Percentiles rank a stretch among this genome's conserved stretches.
These are phyloP conservation scores for Macaria liturata DNA, from an alignment of 2,888 invertebrate species.

Conservation along the genomic window DNA sequence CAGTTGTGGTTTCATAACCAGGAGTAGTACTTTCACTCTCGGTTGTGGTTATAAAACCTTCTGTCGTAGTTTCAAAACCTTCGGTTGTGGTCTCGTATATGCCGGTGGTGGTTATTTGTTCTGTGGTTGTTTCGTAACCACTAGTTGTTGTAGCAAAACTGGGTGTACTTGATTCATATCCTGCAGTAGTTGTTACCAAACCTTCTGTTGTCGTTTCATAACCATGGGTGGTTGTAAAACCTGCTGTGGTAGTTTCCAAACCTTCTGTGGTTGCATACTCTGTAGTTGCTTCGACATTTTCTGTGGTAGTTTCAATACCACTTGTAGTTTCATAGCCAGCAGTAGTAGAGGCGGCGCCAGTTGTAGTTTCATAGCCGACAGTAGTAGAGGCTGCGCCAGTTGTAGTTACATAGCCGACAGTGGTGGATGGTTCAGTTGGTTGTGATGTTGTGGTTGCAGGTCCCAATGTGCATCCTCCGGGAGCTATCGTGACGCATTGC, in stretches of 20 bases:
- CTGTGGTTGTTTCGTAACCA: constrained; percentile 2
- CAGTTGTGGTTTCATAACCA: constrained; percentile 1
- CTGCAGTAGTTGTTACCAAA: neutral
- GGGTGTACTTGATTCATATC: neutral
- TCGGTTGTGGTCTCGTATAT: too few species aligned
- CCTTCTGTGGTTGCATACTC: constrained; percentile 4
- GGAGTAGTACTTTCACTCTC: constrained; percentile 4
- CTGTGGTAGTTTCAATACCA: too few species aligned
- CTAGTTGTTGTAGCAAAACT: constrained; percentile 5
- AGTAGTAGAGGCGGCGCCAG: too few species aligned
- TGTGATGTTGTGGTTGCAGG: neutral
- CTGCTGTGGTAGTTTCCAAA: neutral
- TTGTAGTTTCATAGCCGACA: too few species aligned
- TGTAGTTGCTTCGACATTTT: neutral
- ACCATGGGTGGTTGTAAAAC: constrained; percentile 4
- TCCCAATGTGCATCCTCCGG: constrained; percentile 7
- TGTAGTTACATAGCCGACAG: neutral
- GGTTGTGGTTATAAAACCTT: neutral
- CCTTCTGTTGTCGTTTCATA: constrained; percentile 7
- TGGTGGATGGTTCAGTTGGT: neutral
- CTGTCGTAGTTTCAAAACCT: constrained; percentile 1
- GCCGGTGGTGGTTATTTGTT: neutral
- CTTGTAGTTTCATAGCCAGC: too few species aligned
- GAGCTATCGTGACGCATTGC: too few species aligned
- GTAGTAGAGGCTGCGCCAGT: too few species aligned